These are phyloP conservation scores for Todus mexicanus DNA, from an alignment of 2,797 vertebrate species.

Conservation along the genomic window DNA sequence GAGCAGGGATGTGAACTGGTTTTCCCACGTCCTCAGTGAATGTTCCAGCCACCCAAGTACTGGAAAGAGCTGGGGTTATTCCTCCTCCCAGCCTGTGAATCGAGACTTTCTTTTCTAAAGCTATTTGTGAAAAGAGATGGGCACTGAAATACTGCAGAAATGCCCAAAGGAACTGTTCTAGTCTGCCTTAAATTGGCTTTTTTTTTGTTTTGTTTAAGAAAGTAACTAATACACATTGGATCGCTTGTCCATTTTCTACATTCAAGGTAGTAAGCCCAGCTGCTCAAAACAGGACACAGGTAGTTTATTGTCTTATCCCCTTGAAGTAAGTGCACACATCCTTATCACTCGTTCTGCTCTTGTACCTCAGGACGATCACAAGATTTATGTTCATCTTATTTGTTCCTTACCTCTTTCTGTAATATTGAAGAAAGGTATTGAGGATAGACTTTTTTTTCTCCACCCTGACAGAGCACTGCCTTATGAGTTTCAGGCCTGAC, in stretches of 20 bases:
- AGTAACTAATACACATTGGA: neutral
- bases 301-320: neutral
- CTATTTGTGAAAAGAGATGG: neutral
- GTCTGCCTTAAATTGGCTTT: neutral
- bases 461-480: neutral
- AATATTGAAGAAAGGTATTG: neutral
- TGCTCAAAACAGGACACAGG: neutral
- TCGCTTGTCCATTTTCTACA: neutral
- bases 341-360: neutral
- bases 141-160: neutral
- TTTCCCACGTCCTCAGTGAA: neutral
- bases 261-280: neutral
- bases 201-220: neutral
- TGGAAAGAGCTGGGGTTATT: neutral
- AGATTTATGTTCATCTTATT: neutral
- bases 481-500: neutral
- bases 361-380: neutral
- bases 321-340: neutral
- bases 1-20: conserved; percentile 13
- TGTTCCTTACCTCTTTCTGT: neutral
- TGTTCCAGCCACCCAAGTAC: neutral
- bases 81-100: neutral
- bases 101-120: neutral
- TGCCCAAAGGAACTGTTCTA: neutral
- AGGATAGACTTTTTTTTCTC: neutral